These are phyloP conservation scores for Scyliorhinus canicula DNA, from an alignment of 2,797 vertebrate species.

Conservation along the genomic window DNA sequence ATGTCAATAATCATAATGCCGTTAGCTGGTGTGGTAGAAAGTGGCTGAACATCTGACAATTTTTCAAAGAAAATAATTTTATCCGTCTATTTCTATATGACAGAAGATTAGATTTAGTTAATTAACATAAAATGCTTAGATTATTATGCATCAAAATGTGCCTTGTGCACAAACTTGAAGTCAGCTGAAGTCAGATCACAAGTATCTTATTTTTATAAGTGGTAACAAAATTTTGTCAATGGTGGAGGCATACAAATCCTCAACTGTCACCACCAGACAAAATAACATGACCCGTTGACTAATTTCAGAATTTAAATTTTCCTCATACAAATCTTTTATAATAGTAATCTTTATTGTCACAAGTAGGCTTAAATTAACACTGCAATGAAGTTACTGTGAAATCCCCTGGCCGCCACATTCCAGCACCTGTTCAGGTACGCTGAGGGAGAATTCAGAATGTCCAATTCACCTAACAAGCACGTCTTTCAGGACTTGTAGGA, in stretches of 20 bases:
- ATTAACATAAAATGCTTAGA: background rate
- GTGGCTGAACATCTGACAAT: background rate
- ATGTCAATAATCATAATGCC: background rate
- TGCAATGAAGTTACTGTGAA: too few species aligned
- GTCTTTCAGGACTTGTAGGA: too few species aligned
- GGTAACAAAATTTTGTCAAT: too few species aligned
- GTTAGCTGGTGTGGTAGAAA: background rate
- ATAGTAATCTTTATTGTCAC: too few species aligned
- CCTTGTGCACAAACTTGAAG: background rate
- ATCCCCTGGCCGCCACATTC: too few species aligned
- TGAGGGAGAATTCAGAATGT: too few species aligned
- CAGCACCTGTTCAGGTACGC: too few species aligned
- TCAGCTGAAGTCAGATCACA: background rate
- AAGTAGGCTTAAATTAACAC: too few species aligned
- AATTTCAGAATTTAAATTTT: background rate
- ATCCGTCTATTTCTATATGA: background rate
- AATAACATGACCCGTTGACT: background rate
- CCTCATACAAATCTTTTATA: background rate
- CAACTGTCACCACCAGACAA: background rate
- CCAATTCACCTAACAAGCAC: too few species aligned
- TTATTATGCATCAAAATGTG: background rate
- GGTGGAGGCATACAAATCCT: background rate
- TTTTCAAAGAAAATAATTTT: background rate
- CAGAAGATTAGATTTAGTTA: background rate
- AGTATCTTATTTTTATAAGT: background rate